Percentiles rank a stretch among this genome's conserved stretches.
These are phyloP conservation scores for Stegana nigrithorax DNA, from an alignment of 2,888 invertebrate genomes.

Conservation along the genomic window DNA sequence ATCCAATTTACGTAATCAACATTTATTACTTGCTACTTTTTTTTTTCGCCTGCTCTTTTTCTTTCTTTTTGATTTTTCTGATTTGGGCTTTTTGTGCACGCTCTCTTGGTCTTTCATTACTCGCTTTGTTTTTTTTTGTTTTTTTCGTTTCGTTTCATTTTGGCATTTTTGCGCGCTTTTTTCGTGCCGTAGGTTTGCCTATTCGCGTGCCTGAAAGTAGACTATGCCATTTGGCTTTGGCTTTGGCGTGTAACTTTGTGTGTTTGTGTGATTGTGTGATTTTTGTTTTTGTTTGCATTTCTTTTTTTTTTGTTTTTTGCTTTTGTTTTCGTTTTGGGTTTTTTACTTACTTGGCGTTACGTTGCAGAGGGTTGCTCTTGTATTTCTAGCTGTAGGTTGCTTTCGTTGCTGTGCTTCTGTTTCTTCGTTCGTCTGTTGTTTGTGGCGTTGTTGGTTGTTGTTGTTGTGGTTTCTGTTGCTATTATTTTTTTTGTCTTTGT, in stretches of 20 bases:
- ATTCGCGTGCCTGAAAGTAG: slow-evolving; percentile 25
- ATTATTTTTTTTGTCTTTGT: slow-evolving; percentile 43
- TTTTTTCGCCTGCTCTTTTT: neutral
- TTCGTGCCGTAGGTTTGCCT: neutral
- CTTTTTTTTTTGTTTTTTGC: no score
- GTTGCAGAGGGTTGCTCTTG: no score
- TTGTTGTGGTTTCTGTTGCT: slow-evolving; percentile 11
- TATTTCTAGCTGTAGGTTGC: neutral
- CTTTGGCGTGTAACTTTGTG: no score
- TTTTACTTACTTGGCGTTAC: neutral
- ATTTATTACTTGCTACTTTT: slow-evolving; percentile 8
- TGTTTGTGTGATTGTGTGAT: neutral
- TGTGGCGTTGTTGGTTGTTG: slow-evolving; percentile 10
- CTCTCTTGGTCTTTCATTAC: no score
- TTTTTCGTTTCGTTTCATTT: neutral
- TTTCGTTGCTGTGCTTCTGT: neutral
- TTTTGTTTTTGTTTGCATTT: neutral
- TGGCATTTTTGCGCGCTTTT: neutral
- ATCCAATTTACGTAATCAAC: slow-evolving; percentile 13
- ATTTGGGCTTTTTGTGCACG: neutral
- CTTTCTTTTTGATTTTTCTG: neutral
- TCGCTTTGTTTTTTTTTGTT: neutral
- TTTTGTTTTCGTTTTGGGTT: neutral
- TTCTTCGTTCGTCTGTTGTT: slow-evolving; percentile 28
- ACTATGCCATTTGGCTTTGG: no score